Base-by-base conservation (phyloP, 2,797 vertebrate species). In the Setipinna tenuifilis region DNA sequence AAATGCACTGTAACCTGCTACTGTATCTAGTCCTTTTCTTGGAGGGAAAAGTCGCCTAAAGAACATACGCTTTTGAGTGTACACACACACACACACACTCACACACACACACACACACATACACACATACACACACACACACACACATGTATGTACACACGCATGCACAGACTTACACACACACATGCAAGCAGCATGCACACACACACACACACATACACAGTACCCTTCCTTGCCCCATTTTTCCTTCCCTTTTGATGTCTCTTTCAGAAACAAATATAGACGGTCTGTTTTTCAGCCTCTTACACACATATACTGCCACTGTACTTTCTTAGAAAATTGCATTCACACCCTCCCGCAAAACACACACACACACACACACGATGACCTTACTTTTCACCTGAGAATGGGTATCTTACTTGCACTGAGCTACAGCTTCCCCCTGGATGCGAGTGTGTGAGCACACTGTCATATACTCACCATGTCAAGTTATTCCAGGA, bases 401-500 rank as follows among this genome's bases (percentile, higher is more conserved):
- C 65, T 14, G 12, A 31, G 25, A 16, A 31, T 31, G 23, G 23
- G 65, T 28, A 71, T 71, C 28, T 71, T 71, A 28, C 25, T 14
- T 31, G 65, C 14, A 10, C 65, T 16, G 65, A 28, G 50, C 7
- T 9, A 54, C 7, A 54, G 50, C 50, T 54, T 54, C 50, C 7
- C 50, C 7, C 50, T 35, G 68, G 6, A n/a, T 35, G 28, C 19
- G 71, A 5, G 31, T 9, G 6, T 87, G 57, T 35, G 23, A 57
- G 83, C n/a, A 14, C 31, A 83, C 86, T 75, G 58, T 75, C 6
- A 58, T 54, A 81, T 80, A 89, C 89, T 90, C 84, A 90, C 89
- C 89, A 86, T n/a, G 84, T 83, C 23, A 59, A 17, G 59, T 12
- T 35, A 62, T 86, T 85, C 82, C 21, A 86, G 57, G 19, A 23